These are phyloP conservation scores for Caenorhabditis sinica DNA, from an alignment of 2,888 invertebrate species.

Conservation along the genomic window DNA sequence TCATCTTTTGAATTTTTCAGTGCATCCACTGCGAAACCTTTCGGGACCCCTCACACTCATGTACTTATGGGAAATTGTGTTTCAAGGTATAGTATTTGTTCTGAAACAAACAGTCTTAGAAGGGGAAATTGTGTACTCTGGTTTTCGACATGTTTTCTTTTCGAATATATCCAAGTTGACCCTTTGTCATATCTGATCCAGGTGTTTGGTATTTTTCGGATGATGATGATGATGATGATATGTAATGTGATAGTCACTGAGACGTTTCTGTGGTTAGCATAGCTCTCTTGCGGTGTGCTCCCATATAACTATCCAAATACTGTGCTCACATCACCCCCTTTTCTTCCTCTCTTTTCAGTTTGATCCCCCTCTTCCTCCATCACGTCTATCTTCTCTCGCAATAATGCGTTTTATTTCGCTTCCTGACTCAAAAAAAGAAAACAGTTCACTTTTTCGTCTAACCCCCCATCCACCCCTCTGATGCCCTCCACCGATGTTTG, in stretches of 20 bases:
- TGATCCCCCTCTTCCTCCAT: neutral
- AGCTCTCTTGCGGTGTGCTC: constrained; percentile 58
- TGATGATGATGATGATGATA: constrained; percentile 50
- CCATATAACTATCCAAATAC: constrained; percentile 64
- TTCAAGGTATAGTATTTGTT: neutral
- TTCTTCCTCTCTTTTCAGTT: constrained; percentile 13
- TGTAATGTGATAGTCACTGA: constrained; percentile 60
- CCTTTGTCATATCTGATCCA: neutral
- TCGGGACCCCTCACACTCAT: neutral
- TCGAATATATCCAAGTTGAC: too few species aligned
- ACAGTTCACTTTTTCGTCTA: constrained; percentile 45
- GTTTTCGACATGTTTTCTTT: too few species aligned
- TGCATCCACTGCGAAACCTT: neutral
- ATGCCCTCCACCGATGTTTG: constrained; percentile 44
- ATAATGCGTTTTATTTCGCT: neutral
- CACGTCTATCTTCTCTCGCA: constrained; percentile 7
- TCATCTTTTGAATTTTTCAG: neutral
- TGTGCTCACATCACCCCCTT: constrained; percentile 40
- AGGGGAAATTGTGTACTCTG: too few species aligned
- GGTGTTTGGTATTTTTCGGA: neutral
- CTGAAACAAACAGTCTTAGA: too few species aligned
- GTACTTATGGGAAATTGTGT: neutral
- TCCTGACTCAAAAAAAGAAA: constrained; percentile 40
- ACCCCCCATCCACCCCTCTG: constrained; percentile 8
- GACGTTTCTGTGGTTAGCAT: constrained; percentile 50